Conservation (phyloP, 1,140 invertebrate species). For the Pentalonia nigronervosa region DNA sequence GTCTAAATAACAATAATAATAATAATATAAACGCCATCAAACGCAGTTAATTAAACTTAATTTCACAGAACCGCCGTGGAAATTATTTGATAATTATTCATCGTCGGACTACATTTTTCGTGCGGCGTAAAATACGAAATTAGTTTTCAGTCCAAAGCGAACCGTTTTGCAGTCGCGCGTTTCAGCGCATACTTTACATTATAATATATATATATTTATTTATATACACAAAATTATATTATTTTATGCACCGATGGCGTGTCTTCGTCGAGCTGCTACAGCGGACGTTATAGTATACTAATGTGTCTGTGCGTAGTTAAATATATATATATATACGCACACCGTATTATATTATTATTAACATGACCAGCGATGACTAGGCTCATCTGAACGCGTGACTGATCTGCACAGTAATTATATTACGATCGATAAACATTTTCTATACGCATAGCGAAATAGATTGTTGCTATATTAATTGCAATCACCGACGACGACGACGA, state of each 20-base stretch:
- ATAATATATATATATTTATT: not conserved
- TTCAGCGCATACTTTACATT: not conserved
- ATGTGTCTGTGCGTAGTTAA: not conserved
- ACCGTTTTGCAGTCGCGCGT: not conserved
- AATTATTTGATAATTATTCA: slow-evolving; percentile 14
- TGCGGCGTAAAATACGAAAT: not conserved
- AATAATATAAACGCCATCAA: not conserved
- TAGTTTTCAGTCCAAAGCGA: not conserved
- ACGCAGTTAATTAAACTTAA: not conserved
- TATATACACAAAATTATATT: not conserved
- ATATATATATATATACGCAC: not conserved
- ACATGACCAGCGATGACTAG: not conserved
- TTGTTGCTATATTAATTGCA: not conserved
- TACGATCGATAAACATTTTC: not conserved
- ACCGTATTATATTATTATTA: not conserved
- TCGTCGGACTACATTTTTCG: slow-evolving; percentile 32
- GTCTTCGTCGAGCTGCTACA: not conserved
- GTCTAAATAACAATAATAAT: not conserved
- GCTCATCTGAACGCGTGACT: not conserved
- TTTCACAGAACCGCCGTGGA: not conserved
- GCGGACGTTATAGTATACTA: not conserved
- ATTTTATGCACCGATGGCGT: not conserved
- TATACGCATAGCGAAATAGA: not conserved
- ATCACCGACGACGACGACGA: too few species aligned
- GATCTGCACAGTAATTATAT: not conserved